Conservation (phyloP, 2,797 vertebrate species). For the Hephaestus fuliginosus region DNA sequence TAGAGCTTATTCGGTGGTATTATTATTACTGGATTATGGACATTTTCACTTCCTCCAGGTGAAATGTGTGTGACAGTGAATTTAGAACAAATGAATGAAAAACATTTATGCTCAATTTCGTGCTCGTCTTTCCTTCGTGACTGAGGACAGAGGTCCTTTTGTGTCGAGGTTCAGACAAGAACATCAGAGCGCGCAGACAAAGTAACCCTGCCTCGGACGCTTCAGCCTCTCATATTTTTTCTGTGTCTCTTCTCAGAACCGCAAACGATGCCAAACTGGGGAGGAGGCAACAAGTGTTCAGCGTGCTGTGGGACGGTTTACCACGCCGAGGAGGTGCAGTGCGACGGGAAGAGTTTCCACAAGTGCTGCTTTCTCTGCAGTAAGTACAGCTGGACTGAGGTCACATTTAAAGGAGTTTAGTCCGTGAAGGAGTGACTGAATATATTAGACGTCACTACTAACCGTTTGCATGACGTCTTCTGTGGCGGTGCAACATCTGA, state of each 20-base stretch:
- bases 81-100: neutral
- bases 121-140: neutral
- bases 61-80: neutral
- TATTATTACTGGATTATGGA: neutral
- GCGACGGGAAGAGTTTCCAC: slow-evolving; percentile 94
- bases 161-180: neutral
- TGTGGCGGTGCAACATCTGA: neutral
- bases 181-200: neutral
- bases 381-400: slow-evolving; percentile 82
- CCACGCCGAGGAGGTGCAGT: slow-evolving; percentile 96
- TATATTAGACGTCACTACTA: neutral
- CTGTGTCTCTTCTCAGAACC: neutral
- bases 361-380: slow-evolving; percentile 96
- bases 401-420: neutral
- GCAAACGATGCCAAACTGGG: slow-evolving; percentile 94
- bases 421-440: neutral
- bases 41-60: neutral
- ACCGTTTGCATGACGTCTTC: neutral
- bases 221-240: slow-evolving; percentile 1
- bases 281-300: slow-evolving; percentile 93
- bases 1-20: neutral
- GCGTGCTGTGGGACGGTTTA: slow-evolving; percentile 92
- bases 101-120: neutral
- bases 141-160: neutral
- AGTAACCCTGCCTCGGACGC: too few species aligned